These are phyloP conservation scores for Calcarius lapponicus DNA, from an alignment of 2,797 vertebrate genomes.

Conservation along the genomic window DNA sequence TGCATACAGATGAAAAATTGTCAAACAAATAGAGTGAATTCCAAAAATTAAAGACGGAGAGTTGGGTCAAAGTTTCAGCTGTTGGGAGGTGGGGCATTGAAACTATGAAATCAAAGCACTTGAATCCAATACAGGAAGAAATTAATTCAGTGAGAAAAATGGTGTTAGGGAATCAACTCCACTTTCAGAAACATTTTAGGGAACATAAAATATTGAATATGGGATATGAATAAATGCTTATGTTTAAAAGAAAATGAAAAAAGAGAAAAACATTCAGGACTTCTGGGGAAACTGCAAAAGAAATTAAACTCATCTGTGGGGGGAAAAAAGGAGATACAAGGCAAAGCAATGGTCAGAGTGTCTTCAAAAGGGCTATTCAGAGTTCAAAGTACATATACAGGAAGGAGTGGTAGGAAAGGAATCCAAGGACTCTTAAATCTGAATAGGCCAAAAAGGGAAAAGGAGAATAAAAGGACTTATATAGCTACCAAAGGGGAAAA, in stretches of 20 bases:
- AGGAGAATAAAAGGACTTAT: background rate
- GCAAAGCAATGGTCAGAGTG: background rate
- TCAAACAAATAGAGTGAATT: background rate
- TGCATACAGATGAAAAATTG: background rate
- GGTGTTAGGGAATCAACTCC: background rate
- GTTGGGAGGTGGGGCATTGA: background rate
- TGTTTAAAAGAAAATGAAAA: background rate
- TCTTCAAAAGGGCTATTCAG: constrained; percentile 21
- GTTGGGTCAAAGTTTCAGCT: background rate
- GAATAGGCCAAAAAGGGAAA: constrained; percentile 6
- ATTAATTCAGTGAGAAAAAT: background rate
- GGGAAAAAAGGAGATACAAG: background rate
- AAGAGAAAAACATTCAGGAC: background rate
- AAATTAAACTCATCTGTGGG: background rate
- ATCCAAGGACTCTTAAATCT: constrained; percentile 1
- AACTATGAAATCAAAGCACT: background rate
- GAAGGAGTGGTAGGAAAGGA: constrained; percentile 44
- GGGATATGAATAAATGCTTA: background rate
- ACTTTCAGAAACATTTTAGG: background rate
- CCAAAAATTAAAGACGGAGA: background rate
- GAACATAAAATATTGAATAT: background rate
- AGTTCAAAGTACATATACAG: constrained; percentile 30
- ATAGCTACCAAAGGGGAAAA: background rate
- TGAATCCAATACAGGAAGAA: background rate
- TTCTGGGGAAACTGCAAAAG: background rate